Conservation (phyloP, 2,888 invertebrate species). For the Agonopterix alstromeriana region DNA sequence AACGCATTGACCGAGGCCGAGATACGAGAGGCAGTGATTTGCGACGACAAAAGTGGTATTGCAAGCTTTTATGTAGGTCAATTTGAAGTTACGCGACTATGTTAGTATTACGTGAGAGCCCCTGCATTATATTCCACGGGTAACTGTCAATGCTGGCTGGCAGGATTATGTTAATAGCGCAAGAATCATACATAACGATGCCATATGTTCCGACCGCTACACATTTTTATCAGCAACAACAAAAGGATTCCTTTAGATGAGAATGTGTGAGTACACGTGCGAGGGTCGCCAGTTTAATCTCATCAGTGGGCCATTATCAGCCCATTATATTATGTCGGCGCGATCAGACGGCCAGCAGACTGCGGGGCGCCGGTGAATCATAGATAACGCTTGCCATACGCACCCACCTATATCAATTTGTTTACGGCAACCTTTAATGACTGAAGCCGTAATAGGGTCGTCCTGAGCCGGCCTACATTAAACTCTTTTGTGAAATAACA, state of each 20-base stretch:
- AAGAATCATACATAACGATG: no score
- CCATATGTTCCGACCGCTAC: no score
- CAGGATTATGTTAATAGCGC: no score
- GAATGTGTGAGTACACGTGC: conserved; percentile 38
- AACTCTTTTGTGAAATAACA: conserved; percentile 1
- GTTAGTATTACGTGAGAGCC: conserved; percentile 51
- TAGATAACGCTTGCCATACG: conserved; percentile 62
- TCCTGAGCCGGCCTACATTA: conserved; percentile 26
- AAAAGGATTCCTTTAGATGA: conserved; percentile 10
- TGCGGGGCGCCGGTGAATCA: conserved; percentile 72
- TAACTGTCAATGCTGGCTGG: no score
- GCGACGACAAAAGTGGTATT: conserved; percentile 75
- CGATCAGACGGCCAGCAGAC: conserved; percentile 68
- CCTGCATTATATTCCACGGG: no score
- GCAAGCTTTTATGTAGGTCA: conserved; percentile 72
- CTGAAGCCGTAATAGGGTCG: conserved; percentile 49
- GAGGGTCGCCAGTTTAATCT: conserved; percentile 56
- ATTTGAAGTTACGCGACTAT: conserved; percentile 51
- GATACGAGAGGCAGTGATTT: conserved; percentile 69
- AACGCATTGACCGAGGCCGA: conserved; percentile 74
- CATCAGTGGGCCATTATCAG: conserved; percentile 61
- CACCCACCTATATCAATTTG: conserved; percentile 66
- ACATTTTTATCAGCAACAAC: no score
- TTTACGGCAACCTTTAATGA: conserved; percentile 68
- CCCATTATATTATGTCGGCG: conserved; percentile 54